Conservation (phyloP, 2,113 vertebrate species). For the Saguinus imperator region DNA sequence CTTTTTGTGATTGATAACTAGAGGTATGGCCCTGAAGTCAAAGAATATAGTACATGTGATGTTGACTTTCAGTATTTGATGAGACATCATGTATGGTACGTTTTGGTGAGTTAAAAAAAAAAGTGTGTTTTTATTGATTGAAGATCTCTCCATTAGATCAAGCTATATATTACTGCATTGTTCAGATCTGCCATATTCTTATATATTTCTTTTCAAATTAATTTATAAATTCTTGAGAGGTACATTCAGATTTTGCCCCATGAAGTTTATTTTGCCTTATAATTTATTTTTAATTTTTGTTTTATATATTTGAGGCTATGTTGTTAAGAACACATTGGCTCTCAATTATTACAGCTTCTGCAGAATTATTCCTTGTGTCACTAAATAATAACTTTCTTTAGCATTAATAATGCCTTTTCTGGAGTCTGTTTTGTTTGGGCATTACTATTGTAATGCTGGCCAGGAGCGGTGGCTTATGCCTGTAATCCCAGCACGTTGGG, state of each 20-base stretch:
- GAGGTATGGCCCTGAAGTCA: neutral
- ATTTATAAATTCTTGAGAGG: conserved; percentile 31
- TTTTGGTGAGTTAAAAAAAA: neutral
- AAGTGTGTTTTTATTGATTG: neutral
- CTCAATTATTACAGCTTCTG: neutral
- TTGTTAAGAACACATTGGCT: neutral
- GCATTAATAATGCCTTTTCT: neutral
- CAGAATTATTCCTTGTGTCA: neutral
- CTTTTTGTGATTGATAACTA: neutral
- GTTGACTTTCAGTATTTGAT: conserved; percentile 13
- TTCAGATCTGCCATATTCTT: neutral
- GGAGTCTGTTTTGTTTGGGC: neutral
- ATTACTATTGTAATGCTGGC: too few species aligned
- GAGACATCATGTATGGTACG: neutral
- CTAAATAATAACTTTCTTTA: conserved; percentile 21
- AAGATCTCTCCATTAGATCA: neutral
- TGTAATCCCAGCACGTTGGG: too few species aligned
- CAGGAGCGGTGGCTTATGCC: too few species aligned
- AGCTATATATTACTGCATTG: neutral
- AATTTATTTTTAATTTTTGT: conserved; percentile 1
- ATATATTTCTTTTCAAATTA: neutral
- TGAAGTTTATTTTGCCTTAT: neutral
- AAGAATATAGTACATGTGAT: neutral
- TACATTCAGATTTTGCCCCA: neutral
- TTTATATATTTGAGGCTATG: neutral